Conservation (phyloP, 2,888 invertebrate genomes). For the Meghimatium bilineatum region DNA sequence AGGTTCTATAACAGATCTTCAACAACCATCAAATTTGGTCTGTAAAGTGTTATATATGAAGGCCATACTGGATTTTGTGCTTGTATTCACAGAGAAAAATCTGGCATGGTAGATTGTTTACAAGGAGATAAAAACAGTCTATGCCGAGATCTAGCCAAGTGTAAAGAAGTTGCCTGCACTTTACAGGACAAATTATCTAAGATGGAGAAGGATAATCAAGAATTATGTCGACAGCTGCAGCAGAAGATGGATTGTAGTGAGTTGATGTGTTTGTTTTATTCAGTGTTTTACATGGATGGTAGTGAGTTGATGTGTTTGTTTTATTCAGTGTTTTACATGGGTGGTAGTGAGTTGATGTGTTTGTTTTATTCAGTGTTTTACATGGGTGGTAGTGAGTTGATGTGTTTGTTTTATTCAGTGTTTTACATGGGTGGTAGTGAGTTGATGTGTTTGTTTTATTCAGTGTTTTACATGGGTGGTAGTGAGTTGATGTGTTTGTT, state of each 20-base stretch:
- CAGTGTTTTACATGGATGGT: conserved; percentile 51
- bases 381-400: conserved; percentile 53
- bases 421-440: no score
- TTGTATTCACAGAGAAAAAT: conserved; percentile 30
- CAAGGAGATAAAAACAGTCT: conserved; percentile 44
- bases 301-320: conserved; percentile 21
- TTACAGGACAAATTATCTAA: conserved; percentile 40
- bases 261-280: not conserved
- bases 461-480: no score
- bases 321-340: conserved; percentile 40
- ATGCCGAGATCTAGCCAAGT: conserved; percentile 39
- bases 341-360: conserved; percentile 47
- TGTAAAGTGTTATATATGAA: no score
- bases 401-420: not conserved
- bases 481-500: no score
- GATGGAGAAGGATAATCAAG: conserved; percentile 67
- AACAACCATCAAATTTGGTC: no score
- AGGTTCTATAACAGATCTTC: no score
- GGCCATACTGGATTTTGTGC: not conserved
- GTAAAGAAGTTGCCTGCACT: conserved; percentile 33
- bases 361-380: not conserved
- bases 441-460: no score
- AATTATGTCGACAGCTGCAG: conserved; percentile 67
- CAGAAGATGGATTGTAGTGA: conserved; percentile 64
- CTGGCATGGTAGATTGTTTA: conserved; percentile 30